phyloP scores from a whole-genome alignment of 1,140 invertebrate species.

The Dolichoris vasculosae region DNA sequence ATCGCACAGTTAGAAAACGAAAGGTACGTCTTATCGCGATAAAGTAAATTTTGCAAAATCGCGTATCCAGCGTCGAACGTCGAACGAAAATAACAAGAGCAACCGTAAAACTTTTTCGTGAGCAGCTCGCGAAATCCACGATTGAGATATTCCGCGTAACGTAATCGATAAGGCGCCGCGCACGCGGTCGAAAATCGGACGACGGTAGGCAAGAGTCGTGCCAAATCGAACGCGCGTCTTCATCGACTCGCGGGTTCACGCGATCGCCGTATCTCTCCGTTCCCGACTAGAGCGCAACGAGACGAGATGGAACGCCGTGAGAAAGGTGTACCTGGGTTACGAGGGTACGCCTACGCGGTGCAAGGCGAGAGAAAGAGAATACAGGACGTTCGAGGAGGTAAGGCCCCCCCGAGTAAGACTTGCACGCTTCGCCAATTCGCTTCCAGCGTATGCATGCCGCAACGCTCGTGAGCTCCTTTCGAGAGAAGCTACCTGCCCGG shows the following conservation, averaged over 20 bases:
- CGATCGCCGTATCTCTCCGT: background rate
- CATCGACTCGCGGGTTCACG: background rate
- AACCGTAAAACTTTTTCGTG: no score
- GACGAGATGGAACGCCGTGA: background rate
- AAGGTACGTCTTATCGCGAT: no score
- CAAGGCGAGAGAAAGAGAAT: background rate
- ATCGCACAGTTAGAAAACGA: no score
- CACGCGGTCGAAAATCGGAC: no score
- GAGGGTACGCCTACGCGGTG: background rate
- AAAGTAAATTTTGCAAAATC: no score
- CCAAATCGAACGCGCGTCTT: no score
- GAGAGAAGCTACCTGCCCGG: background rate
- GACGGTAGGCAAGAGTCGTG: no score
- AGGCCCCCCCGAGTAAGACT: slow-evolving; percentile 3
- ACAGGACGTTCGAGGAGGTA: background rate
- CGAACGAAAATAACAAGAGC: no score
- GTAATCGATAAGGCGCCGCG: no score
- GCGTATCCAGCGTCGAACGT: no score
- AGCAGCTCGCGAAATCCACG: no score
- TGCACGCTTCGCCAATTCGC: slow-evolving; percentile 63
- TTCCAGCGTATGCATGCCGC: background rate
- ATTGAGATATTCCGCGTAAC: no score
- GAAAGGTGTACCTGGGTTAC: slow-evolving; percentile 5
- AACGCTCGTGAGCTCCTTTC: background rate
- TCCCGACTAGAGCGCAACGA: background rate